Base-by-base conservation (phyloP, 2,888 invertebrate genomes). In the Drosophila formosana region DNA sequence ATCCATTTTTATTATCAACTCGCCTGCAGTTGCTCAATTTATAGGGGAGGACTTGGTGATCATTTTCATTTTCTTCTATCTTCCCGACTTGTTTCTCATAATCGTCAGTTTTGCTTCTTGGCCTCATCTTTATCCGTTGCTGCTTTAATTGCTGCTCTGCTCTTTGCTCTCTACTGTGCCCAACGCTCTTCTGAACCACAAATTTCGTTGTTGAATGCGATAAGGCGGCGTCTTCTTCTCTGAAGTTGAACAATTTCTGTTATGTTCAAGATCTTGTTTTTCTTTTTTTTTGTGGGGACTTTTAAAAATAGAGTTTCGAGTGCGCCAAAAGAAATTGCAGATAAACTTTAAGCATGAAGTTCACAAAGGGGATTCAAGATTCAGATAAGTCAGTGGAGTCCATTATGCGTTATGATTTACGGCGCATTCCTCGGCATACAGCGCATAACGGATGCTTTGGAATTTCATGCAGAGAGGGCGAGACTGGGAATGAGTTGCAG, bases 1-100 rank as follows among this genome's bases (percentile, higher is more conserved):
- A 63, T 68, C 71, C 79, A 79, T 82, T 80, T 85, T 75, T 82
- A 82, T 71, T 75, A 80, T 73, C 73, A 73, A 62, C 65, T 57
- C 26, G 13, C 41, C 9, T 67, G 76, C 66, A 58, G 53, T 52
- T 80, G 73, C 77, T 77, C 66, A 73, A 75, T 75, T 73, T 81
- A 56, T 64, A 55, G 60, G 49, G 64, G 51, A 41, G 57, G 51
- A 67, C 55, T 37, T 37, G 37, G 63, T 51, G 49, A 66, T 55
- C 41, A 55, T 52, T 45, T 37, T 43, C 9, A 34, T 3, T 13
- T 30, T 45, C 50, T 53, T 41, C 13, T 13, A 13, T 39, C 43
- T 39, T n/a, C 34, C 13, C 45, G 51, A 45, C 60, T 51, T 43
- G 34, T 32, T 41, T 41, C 50, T 13, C 50, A n/a, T 18, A 18